These are phyloP conservation scores for Trypoxylon attenuatum DNA, from an alignment of 2,888 invertebrate species.

Conservation along the genomic window DNA sequence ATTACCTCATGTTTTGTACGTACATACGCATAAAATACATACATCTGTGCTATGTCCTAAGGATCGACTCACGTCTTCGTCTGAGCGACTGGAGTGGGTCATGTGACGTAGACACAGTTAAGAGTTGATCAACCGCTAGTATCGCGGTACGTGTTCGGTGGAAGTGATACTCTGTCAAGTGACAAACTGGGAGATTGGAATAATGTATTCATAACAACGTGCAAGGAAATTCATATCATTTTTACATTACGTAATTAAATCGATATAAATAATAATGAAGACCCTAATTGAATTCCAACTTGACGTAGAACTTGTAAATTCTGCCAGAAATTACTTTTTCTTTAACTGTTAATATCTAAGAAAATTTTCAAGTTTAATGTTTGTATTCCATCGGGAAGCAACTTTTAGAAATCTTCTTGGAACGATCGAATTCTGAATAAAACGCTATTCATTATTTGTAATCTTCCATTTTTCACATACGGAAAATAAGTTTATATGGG, in stretches of 20 bases:
- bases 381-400: too few species aligned
- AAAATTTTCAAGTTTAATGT: too few species aligned
- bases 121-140: conserved; percentile 22
- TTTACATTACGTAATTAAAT: neutral
- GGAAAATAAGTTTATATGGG: conserved; percentile 43
- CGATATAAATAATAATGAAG: conserved; percentile 9
- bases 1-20: conserved; percentile 48
- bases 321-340: too few species aligned
- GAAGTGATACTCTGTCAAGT: conserved; percentile 43
- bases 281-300: too few species aligned
- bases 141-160: conserved; percentile 31
- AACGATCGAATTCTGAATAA: neutral
- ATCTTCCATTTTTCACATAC: conserved; percentile 49
- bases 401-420: neutral
- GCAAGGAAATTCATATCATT: neutral
- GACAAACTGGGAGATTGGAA: conserved; percentile 53
- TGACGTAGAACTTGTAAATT: too few species aligned
- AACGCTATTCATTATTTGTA: conserved; percentile 40
- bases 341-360: too few species aligned
- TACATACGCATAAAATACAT: conserved; percentile 30
- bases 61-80: conserved; percentile 21
- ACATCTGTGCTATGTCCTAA: conserved; percentile 31
- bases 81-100: conserved; percentile 5
- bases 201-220: conserved; percentile 37
- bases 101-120: conserved; percentile 20